Percentiles rank a stretch among this genome's conserved stretches.
These are phyloP conservation scores for Drosophila helvetica DNA, from an alignment of 2,888 invertebrate genomes.

Conservation along the genomic window DNA sequence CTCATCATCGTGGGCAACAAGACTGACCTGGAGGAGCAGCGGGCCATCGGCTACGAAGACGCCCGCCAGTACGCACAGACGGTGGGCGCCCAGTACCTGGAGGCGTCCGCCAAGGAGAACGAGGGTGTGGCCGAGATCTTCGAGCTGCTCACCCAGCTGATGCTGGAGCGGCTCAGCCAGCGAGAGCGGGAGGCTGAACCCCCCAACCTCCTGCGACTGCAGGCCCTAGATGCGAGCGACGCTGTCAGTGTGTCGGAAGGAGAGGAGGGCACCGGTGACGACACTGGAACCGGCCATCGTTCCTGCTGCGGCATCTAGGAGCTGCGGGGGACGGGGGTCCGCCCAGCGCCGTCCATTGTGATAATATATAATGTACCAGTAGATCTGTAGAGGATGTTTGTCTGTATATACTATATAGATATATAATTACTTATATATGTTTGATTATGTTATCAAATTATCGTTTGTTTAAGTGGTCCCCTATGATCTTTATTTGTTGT, in stretches of 20 bases:
- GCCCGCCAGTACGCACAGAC: conserved; percentile 95
- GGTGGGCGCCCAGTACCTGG: conserved; percentile 96
- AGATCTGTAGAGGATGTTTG: conserved; percentile 59
- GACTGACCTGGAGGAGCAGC: conserved; percentile 95
- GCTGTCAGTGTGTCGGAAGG: conserved; percentile 49
- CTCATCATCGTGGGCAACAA: conserved; percentile 98
- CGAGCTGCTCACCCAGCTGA: conserved; percentile 92
- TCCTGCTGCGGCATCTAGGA: conserved; percentile 71
- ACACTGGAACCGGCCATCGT: conserved; percentile 44
- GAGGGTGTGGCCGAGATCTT: conserved; percentile 96
- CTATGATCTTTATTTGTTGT: conserved; percentile 11
- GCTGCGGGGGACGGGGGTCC: conserved; percentile 7
- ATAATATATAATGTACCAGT: conserved; percentile 66
- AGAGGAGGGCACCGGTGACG: background rate
- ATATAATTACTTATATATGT: conserved; percentile 17
- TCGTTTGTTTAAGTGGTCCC: conserved; percentile 16
- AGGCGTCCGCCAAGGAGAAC: conserved; percentile 96
- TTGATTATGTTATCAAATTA: conserved; percentile 38
- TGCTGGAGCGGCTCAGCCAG: conserved; percentile 81
- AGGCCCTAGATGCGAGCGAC: conserved; percentile 38
- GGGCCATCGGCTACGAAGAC: conserved; percentile 92
- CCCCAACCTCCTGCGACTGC: conserved; percentile 50
- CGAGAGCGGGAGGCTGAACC: conserved; percentile 44
- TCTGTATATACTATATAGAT: conserved; percentile 56
- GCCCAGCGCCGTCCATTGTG: conserved; percentile 63